Conservation (phyloP, 1,140 invertebrate genomes). For the Drosophila setifemur region DNA sequence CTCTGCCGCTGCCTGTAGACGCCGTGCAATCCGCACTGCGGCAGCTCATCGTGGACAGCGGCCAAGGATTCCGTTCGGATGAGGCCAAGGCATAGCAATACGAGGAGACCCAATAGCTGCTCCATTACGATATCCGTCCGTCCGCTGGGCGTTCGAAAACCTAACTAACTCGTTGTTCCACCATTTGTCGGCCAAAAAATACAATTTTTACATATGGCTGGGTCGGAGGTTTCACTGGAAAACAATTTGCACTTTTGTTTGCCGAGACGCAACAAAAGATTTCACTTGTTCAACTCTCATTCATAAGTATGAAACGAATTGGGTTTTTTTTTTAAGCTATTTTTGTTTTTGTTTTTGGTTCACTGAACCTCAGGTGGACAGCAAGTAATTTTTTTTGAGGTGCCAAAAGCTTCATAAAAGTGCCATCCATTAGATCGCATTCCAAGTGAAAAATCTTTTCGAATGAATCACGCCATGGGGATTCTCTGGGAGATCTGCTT, state of each 20-base stretch:
- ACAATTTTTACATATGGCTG: constrained; percentile 31
- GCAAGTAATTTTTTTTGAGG: constrained; percentile 24
- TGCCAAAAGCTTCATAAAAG: constrained; percentile 48
- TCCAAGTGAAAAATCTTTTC: not conserved
- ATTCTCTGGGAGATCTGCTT: not conserved
- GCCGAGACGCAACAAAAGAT: constrained; percentile 56
- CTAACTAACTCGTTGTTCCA: constrained; percentile 50
- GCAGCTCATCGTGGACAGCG: constrained; percentile 68
- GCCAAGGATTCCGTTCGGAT: not conserved
- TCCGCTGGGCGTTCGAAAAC: constrained; percentile 36
- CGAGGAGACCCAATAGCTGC: not conserved
- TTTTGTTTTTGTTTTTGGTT: constrained; percentile 12
- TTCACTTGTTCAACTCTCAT: constrained; percentile 48
- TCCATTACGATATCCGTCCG: constrained; percentile 16
- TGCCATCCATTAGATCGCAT: constrained; percentile 16
- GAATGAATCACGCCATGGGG: not conserved
- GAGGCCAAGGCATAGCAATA: constrained; percentile 10
- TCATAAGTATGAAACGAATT: too few species aligned
- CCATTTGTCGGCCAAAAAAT: constrained; percentile 28
- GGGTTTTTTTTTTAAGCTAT: too few species aligned
- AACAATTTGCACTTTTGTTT: constrained; percentile 79
- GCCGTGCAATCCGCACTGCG: constrained; percentile 66
- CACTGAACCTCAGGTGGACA: constrained; percentile 30
- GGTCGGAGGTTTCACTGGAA: constrained; percentile 43
- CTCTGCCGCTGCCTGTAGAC: constrained; percentile 75